Evolutionary conservation across 2,888 invertebrate species (phyloP).

Genomic region (Eristalis arbustorum): DNA sequence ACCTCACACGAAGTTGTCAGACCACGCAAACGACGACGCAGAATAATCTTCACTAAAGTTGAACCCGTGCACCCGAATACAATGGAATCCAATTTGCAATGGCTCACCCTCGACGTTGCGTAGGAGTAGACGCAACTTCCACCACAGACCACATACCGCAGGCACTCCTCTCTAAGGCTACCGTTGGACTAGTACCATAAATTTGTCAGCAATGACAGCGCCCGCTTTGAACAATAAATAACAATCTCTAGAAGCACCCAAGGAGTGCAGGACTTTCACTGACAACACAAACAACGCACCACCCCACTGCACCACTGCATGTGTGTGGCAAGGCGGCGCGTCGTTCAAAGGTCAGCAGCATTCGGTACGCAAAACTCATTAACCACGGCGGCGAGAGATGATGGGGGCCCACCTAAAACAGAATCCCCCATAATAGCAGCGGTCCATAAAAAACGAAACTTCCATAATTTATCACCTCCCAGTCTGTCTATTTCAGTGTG

Average conservation of each 20-base stretch:
- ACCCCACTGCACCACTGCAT: not conserved
- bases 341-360: conserved; percentile 30
- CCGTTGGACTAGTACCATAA: not conserved
- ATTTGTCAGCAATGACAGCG: not conserved
- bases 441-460: conserved; percentile 39
- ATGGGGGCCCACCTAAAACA: not conserved
- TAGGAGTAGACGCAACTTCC: not conserved
- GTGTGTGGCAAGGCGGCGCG: not conserved
- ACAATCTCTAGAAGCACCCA: not conserved
- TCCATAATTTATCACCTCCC: conserved; percentile 41
- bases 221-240: not conserved
- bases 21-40: too few species aligned
- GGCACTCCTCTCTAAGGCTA: not conserved
- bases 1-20: too few species aligned
- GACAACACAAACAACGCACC: not conserved
- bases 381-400: conserved; percentile 1
- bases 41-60: too few species aligned
- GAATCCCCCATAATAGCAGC: conserved; percentile 26
- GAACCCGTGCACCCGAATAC: too few species aligned
- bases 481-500: conserved; percentile 8
- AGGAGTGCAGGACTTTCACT: not conserved
- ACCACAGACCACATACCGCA: not conserved
- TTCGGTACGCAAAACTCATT: conserved; percentile 10
- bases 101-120: not conserved
- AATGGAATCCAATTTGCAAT: too few species aligned